Base-by-base conservation (phyloP, 2,888 invertebrate genomes). In the Taenaris catops region DNA sequence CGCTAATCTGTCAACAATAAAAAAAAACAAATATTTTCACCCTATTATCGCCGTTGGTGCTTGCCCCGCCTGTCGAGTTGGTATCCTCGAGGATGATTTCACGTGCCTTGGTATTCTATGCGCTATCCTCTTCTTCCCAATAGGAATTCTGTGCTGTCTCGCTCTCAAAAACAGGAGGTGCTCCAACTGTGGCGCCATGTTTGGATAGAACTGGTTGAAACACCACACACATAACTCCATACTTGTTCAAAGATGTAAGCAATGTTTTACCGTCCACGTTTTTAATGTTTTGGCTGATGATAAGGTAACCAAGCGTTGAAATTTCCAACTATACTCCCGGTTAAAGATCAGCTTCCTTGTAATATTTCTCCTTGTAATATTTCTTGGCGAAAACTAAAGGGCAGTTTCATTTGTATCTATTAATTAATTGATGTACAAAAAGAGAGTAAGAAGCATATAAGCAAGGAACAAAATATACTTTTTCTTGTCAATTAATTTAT, bases 1-100 rank as follows among this genome's bases (percentile, higher is more conserved):
- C n/a, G n/a, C n/a, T n/a, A n/a, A n/a, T n/a, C n/a, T n/a, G n/a
- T n/a, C n/a, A n/a, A n/a, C n/a, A n/a, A n/a, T n/a, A n/a, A n/a
- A n/a, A n/a, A n/a, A n/a, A n/a, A n/a, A n/a, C n/a, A n/a, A n/a
- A n/a, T n/a, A n/a, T n/a, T n/a, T n/a, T n/a, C n/a, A n/a, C n/a
- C 92, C 94, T 44, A 94, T 96, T 18, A 92, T 96, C 43, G 84
- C 95, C 0, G 92, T 96, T 0, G 96, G 96, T 0, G 95, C 93
- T 1, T 97, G 96, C 69, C 96, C 96, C 1, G 94, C 94, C 1
- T 97, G 96, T 63, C 88, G 96, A 49, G 94, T 96, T 39, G 97
- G 96, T 7, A 89, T 94, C 11, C 79, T 96, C 21, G 95, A 96
- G 75, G 96, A 96, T 54, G 94, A 96, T 61, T 96, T 93, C 70